Percentiles rank a stretch among this genome's conserved stretches.
Conservation (phyloP, 2,888 invertebrate genomes). For the Parelbella ahira region DNA sequence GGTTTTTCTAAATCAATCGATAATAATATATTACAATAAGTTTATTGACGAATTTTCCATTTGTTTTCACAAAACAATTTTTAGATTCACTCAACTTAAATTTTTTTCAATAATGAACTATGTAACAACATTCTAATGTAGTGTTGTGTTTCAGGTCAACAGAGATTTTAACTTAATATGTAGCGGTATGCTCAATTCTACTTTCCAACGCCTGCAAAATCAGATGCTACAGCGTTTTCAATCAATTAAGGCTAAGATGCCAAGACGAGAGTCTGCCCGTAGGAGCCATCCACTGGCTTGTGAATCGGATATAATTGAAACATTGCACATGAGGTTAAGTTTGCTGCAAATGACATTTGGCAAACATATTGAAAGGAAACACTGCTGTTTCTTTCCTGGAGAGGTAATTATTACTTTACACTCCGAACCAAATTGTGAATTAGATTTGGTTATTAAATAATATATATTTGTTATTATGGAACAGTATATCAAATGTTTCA, state of each 20-base stretch:
- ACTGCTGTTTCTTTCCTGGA: conserved; percentile 97
- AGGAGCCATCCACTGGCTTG: conserved; percentile 94
- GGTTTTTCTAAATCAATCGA: too few relatives aligned
- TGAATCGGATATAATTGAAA: conserved; percentile 96
- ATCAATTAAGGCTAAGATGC: conserved; percentile 94
- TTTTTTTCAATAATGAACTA: too few relatives aligned
- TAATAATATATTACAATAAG: too few relatives aligned
- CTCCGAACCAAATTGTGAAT: too few relatives aligned
- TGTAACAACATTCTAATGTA: too few relatives aligned
- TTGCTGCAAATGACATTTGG: conserved; percentile 96
- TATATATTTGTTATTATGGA: too few relatives aligned
- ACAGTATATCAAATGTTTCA: too few relatives aligned
- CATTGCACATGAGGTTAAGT: conserved; percentile 94
- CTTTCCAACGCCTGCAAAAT: conserved; percentile 91
- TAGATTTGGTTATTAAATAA: too few relatives aligned
- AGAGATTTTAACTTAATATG: conserved; percentile 89
- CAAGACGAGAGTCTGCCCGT: conserved; percentile 93
- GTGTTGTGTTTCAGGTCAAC: conserved; percentile 89
- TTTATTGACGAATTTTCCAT: too few relatives aligned
- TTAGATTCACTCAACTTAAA: too few relatives aligned
- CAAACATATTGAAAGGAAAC: conserved; percentile 95
- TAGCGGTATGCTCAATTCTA: conserved; percentile 89
- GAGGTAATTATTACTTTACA: conserved; percentile 80
- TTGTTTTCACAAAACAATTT: too few relatives aligned
- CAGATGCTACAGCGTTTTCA: conserved; percentile 92